Evolutionary conservation across 2,797 vertebrate species (phyloP).

Genomic region (Lithobates sylvaticus): DNA sequence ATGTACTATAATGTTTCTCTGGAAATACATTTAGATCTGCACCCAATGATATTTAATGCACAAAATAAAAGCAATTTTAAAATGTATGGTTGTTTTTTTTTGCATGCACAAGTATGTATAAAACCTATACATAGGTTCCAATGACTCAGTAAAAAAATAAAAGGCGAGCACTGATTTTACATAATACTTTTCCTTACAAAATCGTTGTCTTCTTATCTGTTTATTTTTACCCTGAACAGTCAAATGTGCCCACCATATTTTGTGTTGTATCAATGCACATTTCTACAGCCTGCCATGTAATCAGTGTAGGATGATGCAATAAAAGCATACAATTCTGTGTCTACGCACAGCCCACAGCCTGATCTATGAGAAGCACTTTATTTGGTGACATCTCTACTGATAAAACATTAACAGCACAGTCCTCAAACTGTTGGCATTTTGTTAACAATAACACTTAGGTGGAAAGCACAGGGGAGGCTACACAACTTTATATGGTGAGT

Average conservation of each 20-base stretch:
- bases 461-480: not conserved
- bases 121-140: too few relatives aligned
- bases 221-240: not conserved
- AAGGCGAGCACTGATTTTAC: not conserved
- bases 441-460: not conserved
- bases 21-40: too few relatives aligned
- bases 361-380: constrained; percentile 5
- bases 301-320: constrained; percentile 33
- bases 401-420: not conserved
- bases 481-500: not conserved
- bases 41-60: too few relatives aligned
- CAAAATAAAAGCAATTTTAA: too few relatives aligned
- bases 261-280: constrained; percentile 4
- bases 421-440: not conserved
- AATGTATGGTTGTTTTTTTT: too few relatives aligned
- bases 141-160: not conserved
- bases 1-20: too few relatives aligned
- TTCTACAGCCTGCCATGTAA: not conserved
- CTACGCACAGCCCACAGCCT: constrained; percentile 2
- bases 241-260: not conserved
- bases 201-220: not conserved
- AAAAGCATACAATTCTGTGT: constrained; percentile 25
- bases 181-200: not conserved
- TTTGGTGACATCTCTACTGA: not conserved
- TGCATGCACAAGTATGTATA: too few relatives aligned